These are phyloP conservation scores for Myrmecophaga tridactyla DNA, from an alignment of 2,113 vertebrate genomes.

Conservation along the genomic window DNA sequence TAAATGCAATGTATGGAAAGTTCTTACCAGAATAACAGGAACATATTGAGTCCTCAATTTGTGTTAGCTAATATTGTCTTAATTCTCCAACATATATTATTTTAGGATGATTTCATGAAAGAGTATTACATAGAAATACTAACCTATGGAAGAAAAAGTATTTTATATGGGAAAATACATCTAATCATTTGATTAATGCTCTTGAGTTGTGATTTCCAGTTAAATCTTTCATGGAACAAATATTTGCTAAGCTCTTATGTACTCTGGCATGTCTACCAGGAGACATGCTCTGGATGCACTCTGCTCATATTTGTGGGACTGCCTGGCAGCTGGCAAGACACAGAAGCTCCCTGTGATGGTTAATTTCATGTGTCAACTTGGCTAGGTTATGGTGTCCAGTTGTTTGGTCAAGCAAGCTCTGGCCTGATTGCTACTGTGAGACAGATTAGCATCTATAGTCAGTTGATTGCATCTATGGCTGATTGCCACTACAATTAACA, in stretches of 20 bases:
- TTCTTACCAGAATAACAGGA: neutral
- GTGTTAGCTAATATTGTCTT: neutral
- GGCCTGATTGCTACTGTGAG: too few species aligned
- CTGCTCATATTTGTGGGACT: neutral
- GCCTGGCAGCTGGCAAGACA: neutral
- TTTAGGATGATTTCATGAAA: neutral
- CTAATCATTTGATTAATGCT: neutral
- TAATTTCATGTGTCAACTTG: too few species aligned
- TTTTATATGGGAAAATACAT: neutral
- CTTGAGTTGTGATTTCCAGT: neutral
- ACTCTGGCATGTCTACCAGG: neutral
- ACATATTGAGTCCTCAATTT: too few species aligned
- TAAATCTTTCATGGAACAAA: neutral
- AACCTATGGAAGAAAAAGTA: neutral
- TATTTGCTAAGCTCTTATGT: neutral
- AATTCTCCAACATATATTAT: neutral
- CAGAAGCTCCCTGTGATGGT: neutral
- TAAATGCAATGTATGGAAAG: neutral
- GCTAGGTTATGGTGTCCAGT: too few species aligned
- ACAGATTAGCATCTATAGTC: too few species aligned
- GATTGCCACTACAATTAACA: too few species aligned
- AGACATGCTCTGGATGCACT: neutral
- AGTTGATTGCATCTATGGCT: too few species aligned
- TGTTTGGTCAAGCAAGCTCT: too few species aligned
- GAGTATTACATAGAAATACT: neutral